Conservation (phyloP, 2,113 vertebrate species). For the Scolopax mira region DNA sequence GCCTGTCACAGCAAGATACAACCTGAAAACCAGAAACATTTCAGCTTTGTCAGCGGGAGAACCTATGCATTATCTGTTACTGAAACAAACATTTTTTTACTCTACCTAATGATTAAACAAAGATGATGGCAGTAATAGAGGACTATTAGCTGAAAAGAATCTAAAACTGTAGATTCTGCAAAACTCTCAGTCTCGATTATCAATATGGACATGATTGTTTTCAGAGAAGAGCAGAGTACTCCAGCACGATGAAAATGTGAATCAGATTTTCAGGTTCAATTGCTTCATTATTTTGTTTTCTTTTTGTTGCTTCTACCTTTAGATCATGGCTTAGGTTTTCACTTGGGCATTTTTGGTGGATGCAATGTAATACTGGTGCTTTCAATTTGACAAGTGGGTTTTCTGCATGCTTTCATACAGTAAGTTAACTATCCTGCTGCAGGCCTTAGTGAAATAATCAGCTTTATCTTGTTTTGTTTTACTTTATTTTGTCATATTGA, state of each 20-base stretch:
- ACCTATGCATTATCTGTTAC: neutral
- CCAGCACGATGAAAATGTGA: neutral
- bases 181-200: neutral
- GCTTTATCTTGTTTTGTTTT: neutral
- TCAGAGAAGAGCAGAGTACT: neutral
- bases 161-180: neutral
- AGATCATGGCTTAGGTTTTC: neutral
- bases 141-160: neutral
- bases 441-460: neutral
- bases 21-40: neutral
- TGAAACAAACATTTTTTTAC: neutral
- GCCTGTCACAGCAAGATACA: neutral
- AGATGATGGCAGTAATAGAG: neutral
- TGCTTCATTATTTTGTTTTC: neutral
- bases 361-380: neutral
- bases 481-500: neutral
- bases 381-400: conserved; percentile 13
- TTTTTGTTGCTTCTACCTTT: neutral
- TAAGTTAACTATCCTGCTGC: neutral
- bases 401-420: neutral
- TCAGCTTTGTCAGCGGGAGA: neutral
- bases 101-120: conserved; percentile 27
- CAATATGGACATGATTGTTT: neutral
- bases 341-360: neutral
- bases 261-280: neutral